Conservation (phyloP, 2,888 invertebrate species). For the Melipona beecheii region DNA sequence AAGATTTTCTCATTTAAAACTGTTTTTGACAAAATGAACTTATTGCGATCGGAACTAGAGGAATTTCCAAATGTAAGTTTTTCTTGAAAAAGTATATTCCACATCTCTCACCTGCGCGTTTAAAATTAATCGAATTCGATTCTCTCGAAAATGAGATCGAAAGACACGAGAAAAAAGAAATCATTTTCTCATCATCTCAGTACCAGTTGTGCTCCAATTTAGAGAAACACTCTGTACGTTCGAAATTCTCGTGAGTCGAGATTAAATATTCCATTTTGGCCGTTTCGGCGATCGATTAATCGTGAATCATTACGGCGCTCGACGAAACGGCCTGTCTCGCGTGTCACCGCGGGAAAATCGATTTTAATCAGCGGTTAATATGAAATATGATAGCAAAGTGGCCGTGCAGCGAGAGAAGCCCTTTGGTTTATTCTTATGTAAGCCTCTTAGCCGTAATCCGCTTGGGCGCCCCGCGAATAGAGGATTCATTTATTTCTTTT, state of each 20-base stretch:
- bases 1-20: too few relatives aligned
- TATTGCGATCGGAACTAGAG: too few relatives aligned
- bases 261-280: background rate
- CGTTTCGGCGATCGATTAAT: slow-evolving; percentile 5
- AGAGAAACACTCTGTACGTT: too few relatives aligned
- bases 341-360: slow-evolving; percentile 66
- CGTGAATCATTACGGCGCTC: slow-evolving; percentile 7
- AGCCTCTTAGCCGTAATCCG: slow-evolving; percentile 75
- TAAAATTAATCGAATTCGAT: too few relatives aligned
- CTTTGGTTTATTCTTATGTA: slow-evolving; percentile 73
- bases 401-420: slow-evolving; percentile 67
- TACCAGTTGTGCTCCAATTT: too few relatives aligned
- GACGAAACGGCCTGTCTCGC: slow-evolving; percentile 22
- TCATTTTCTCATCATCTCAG: too few relatives aligned
- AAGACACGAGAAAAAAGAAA: too few relatives aligned
- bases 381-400: slow-evolving; percentile 77
- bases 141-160: too few relatives aligned
- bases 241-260: background rate
- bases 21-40: too few relatives aligned
- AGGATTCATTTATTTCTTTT: slow-evolving; percentile 66
- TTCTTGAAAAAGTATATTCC: too few relatives aligned
- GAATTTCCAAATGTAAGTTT: too few relatives aligned
- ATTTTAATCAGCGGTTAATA: slow-evolving; percentile 78
- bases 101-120: too few relatives aligned
- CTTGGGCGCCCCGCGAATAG: slow-evolving; percentile 71